These are phyloP conservation scores for Struthidea cinerea DNA, from an alignment of 2,113 vertebrate species.

Conservation along the genomic window DNA sequence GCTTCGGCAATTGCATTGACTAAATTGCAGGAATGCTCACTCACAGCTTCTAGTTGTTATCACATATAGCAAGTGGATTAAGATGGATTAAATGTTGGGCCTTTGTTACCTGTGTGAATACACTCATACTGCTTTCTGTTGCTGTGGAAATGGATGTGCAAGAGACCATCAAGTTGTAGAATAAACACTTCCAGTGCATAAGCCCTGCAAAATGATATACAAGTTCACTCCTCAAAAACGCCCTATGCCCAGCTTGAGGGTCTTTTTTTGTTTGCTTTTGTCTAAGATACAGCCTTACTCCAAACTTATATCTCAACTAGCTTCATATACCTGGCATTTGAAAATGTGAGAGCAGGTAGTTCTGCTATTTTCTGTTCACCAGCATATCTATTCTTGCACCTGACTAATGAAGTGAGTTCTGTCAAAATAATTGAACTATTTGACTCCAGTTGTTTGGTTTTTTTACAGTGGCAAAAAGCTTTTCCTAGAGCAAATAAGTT, in stretches of 20 bases:
- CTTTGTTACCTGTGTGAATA: neutral
- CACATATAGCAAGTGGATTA: neutral
- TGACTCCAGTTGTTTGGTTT: neutral
- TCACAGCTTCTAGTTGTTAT: neutral
- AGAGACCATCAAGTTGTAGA: neutral
- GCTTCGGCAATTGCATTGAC: neutral
- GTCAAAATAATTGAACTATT: neutral
- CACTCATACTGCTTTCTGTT: neutral
- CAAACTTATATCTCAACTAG: neutral
- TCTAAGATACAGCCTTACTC: neutral
- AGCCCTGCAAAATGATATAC: neutral
- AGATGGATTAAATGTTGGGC: neutral
- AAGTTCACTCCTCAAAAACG: neutral
- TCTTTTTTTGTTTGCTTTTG: neutral
- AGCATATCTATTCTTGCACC: neutral
- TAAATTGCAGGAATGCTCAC: neutral
- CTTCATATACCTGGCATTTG: neutral
- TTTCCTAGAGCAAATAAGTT: neutral
- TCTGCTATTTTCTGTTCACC: neutral
- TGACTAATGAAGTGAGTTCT: neutral
- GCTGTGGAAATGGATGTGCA: neutral
- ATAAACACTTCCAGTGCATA: neutral
- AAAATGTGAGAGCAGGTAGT: neutral
- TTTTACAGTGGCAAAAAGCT: neutral
- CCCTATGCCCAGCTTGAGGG: neutral